A percentile compares a stretch with the other conserved stretches of the same genome.
phyloP scores from a whole-genome alignment of 2,888 invertebrate genomes.

The Diplolepis rosae region DNA sequence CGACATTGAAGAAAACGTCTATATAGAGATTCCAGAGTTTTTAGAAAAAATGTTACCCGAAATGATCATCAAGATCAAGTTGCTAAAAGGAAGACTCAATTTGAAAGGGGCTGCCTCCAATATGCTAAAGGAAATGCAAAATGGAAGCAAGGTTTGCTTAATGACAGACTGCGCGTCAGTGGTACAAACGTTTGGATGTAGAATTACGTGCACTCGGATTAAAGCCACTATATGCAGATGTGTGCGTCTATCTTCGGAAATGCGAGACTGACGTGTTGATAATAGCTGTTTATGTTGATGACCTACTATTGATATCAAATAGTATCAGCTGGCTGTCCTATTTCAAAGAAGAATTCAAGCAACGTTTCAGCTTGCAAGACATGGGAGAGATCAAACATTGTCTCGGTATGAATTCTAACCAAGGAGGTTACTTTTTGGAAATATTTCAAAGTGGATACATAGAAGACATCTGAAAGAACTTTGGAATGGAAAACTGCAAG shows the following conservation, averaged over 20 bases:
- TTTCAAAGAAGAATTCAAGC: neutral
- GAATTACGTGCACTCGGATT: constrained; percentile 5
- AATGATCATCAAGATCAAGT: neutral
- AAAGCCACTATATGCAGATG: neutral
- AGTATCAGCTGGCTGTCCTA: neutral
- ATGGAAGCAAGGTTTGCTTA: constrained; percentile 24
- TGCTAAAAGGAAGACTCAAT: neutral
- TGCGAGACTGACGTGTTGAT: neutral
- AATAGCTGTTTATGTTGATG: neutral
- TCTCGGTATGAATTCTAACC: neutral
- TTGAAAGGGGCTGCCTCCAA: neutral
- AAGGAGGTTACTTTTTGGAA: neutral
- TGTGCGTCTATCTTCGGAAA: neutral
- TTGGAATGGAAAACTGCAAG: neutral
- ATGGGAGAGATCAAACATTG: neutral
- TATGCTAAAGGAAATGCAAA: constrained; percentile 6
- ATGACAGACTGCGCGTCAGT: constrained; percentile 28
- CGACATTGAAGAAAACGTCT: constrained; percentile 23
- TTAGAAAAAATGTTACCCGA: constrained; percentile 12
- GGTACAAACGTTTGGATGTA: constrained; percentile 24
- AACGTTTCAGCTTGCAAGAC: neutral
- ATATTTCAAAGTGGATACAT: neutral
- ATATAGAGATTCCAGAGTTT: constrained; percentile 44
- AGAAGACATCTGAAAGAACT: neutral
- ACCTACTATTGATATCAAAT: neutral